These are phyloP conservation scores for Lophotriccus pileatus DNA, from an alignment of 2,797 vertebrate genomes.

Conservation along the genomic window DNA sequence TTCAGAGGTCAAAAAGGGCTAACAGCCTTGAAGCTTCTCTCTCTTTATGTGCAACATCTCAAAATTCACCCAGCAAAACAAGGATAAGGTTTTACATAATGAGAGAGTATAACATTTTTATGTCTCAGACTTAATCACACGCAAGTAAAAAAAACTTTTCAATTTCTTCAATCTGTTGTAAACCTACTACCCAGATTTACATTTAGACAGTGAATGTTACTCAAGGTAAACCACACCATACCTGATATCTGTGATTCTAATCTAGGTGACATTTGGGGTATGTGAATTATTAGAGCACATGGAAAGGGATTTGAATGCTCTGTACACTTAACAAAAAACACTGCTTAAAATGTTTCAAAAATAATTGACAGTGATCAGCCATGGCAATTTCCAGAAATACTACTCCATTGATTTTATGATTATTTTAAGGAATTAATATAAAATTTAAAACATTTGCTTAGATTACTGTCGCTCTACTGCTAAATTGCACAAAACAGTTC, in stretches of 20 bases:
- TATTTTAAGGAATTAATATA: neutral
- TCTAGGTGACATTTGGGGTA: neutral
- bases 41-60: neutral
- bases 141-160: neutral
- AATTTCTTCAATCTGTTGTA: neutral
- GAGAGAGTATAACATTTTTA: neutral
- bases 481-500: neutral
- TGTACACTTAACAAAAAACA: neutral
- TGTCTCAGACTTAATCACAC: neutral
- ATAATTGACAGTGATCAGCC: neutral
- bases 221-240: neutral
- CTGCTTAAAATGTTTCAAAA: neutral
- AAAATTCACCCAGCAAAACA: neutral
- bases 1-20: neutral
- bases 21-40: neutral
- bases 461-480: neutral
- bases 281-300: neutral
- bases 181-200: neutral
- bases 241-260: neutral
- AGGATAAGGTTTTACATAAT: fast-evolving
- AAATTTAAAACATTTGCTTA: neutral
- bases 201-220: neutral
- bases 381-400: neutral
- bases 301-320: neutral
- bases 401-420: neutral